These are phyloP conservation scores for Physella acuta DNA, from an alignment of 1,140 invertebrate species.

Conservation along the genomic window DNA sequence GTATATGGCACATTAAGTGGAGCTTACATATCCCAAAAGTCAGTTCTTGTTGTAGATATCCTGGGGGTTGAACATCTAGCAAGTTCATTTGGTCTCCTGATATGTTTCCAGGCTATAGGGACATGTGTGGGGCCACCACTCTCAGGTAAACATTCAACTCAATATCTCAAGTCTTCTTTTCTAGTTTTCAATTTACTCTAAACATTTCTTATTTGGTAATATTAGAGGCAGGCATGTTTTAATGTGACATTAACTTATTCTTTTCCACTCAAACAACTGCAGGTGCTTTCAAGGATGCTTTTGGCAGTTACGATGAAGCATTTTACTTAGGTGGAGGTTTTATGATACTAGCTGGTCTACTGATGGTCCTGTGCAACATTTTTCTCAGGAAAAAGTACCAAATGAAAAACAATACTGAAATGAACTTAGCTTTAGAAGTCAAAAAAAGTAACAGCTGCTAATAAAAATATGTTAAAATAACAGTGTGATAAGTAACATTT, in stretches of 20 bases:
- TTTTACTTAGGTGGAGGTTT: conserved; percentile 38
- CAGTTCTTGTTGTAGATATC: conserved; percentile 87
- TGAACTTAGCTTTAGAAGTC: too few species aligned
- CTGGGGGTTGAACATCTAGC: conserved; percentile 87
- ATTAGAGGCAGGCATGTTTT: too few species aligned
- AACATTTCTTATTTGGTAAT: too few species aligned
- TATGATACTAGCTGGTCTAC: conserved; percentile 31
- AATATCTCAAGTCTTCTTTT: not conserved
- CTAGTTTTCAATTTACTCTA: not conserved
- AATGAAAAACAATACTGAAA: not conserved
- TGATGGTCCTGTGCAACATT: conserved; percentile 32
- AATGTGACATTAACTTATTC: too few species aligned
- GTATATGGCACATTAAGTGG: conserved; percentile 38
- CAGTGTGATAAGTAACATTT: too few species aligned
- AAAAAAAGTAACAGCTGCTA: not conserved
- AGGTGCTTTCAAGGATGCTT: conserved; percentile 38
- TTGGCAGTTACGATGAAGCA: conserved; percentile 35
- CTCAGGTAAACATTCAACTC: conserved; percentile 68
- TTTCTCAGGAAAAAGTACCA: not conserved
- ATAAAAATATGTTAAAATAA: too few species aligned
- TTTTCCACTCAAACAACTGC: too few species aligned
- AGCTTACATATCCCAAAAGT: conserved; percentile 79
- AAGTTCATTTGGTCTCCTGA: conserved; percentile 88
- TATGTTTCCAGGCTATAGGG: conserved; percentile 90
- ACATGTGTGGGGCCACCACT: conserved; percentile 82